Base-by-base conservation (phyloP, 1,140 invertebrate species). In the Lysiphlebus fabarum region DNA sequence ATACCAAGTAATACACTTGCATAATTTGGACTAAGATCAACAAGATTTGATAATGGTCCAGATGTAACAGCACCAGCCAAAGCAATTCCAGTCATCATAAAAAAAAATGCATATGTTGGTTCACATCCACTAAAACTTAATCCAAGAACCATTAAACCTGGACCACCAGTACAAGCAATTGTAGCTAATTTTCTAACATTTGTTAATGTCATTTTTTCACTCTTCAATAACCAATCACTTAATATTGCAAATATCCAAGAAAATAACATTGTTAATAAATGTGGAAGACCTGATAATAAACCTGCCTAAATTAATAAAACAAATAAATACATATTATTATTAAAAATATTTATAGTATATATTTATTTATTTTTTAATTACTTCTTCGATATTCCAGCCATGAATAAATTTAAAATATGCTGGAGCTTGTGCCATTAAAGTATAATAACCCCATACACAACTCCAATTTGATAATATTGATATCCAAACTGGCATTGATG, bases 381-480 rank as follows among this genome's bases (percentile, higher is more conserved):
- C 92, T 67, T 85, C 79, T 71, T 85, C 82, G 14, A 95, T 87
- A 64, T 91, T 84, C 82, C 89, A 92, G 59, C 91, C 87, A 58
- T 95, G 86, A 37, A 94, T 85, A 64, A 88, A 85, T 56, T 87
- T 88, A 69, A 96, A 87, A 70, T 94, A 96, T 1, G 87, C 90
- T 0, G 93, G 94, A 0, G 92, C 82, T 65, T 92, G 86, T 0
- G 89, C 91, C 72, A 95, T 85, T 53, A 95, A 76, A 0, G 90
- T 94, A 60, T 94, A 90, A 33, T 92, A 84, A 5, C 90, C 90
- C 91, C 92, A 96, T 66, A 90, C 85, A 47, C 86, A 85, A 10
- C 90, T 87, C 81, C 89, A 89, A 70, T 95, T 90, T 1, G 86
- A 84, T 1, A 88, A 67, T 43, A 88, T 82, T 54, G 89, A 85